Evolutionary conservation across 2,888 invertebrate species (phyloP).

Genomic region (Nesidiocoris tenuis): DNA sequence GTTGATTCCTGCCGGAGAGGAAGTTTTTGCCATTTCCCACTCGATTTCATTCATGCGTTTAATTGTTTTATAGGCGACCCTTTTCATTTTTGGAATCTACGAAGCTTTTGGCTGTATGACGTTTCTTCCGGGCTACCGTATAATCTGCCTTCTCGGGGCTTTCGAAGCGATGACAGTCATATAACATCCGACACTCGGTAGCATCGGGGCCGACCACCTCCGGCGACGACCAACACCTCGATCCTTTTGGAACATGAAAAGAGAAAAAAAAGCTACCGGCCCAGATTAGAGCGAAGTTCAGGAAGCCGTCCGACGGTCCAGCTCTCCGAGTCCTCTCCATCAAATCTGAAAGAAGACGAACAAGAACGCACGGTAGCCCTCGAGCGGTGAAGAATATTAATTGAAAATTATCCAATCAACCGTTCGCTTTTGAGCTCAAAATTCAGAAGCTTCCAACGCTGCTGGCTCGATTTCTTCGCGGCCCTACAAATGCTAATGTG

Average conservation of each 20-base stretch:
- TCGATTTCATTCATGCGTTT: too few species aligned
- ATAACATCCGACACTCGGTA: background rate
- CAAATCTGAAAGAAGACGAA: background rate
- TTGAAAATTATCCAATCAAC: conserved; percentile 36
- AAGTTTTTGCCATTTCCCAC: too few species aligned
- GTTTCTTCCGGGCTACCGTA: too few species aligned
- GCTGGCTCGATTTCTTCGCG: background rate
- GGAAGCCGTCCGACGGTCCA: background rate
- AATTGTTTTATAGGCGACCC: too few species aligned
- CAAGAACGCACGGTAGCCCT: background rate
- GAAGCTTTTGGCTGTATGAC: too few species aligned
- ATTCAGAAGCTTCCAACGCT: background rate
- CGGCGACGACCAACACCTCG: background rate
- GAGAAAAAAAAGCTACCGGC: background rate
- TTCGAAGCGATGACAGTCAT: background rate
- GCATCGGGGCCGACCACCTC: background rate
- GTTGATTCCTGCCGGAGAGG: too few species aligned
- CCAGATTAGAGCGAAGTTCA: background rate
- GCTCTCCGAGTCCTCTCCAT: background rate
- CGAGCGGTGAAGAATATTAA: conserved; percentile 28
- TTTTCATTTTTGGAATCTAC: too few species aligned
- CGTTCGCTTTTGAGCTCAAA: background rate
- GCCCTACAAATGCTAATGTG: background rate
- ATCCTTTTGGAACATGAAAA: background rate
- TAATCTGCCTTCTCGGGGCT: background rate